Evolutionary conservation across 1,140 invertebrate genomes (phyloP).

Genomic region (Melipona quadrifasciata): DNA sequence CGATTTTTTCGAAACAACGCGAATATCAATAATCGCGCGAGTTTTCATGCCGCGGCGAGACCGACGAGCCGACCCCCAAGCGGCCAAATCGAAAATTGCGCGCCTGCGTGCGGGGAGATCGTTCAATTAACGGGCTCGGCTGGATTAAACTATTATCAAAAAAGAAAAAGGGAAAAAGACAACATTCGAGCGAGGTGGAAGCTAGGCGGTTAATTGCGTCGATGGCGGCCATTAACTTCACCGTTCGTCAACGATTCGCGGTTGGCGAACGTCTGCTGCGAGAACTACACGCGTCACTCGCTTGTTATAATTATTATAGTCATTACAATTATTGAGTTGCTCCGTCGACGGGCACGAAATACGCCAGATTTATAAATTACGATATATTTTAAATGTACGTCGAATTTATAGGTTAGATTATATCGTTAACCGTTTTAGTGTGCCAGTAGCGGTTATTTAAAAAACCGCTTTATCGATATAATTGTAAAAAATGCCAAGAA

Average conservation of each 20-base stretch:
- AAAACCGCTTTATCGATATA: too few species aligned
- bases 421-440: too few species aligned
- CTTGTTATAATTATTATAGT: too few species aligned
- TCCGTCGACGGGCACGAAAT: neutral
- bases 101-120: neutral
- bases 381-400: neutral
- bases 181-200: slow-evolving; percentile 28
- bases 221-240: slow-evolving; percentile 50
- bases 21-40: slow-evolving; percentile 1
- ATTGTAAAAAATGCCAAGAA: too few species aligned
- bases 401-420: slow-evolving; percentile 9
- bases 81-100: neutral
- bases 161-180: neutral
- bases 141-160: slow-evolving; percentile 57
- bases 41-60: neutral
- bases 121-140: slow-evolving; percentile 52
- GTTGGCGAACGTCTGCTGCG: neutral
- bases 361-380: neutral
- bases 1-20: neutral
- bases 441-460: too few species aligned
- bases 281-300: neutral
- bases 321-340: slow-evolving; percentile 20
- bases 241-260: neutral
- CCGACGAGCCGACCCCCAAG: too few species aligned
- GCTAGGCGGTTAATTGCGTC: slow-evolving; percentile 50